Evolutionary conservation across 2,797 vertebrate genomes (phyloP).

Genomic region (Meda fulgida): DNA sequence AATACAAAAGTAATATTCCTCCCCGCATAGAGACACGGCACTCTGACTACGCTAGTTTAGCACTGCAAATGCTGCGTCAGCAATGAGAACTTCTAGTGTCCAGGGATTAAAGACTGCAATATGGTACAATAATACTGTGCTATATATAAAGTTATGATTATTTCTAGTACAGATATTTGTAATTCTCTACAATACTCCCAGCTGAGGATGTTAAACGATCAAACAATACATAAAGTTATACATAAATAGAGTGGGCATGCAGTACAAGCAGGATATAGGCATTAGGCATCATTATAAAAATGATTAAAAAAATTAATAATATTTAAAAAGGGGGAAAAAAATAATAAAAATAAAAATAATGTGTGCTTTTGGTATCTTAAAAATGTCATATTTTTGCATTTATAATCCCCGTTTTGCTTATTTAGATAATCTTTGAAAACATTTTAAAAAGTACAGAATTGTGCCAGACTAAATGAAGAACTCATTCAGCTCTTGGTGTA

Average conservation of each 20-base stretch:
- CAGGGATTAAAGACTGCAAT: conserved; percentile 63
- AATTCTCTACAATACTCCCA: conserved; percentile 9
- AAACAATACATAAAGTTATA: not conserved
- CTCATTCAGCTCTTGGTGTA: not conserved
- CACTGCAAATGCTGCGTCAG: conserved; percentile 59
- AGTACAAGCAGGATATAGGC: not conserved
- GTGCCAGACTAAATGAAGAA: not conserved
- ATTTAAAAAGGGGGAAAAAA: not conserved
- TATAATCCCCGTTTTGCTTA: not conserved
- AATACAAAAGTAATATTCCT: conserved; percentile 49
- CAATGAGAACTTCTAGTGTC: conserved; percentile 57
- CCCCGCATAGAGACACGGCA: conserved; percentile 38
- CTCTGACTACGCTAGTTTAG: conserved; percentile 59
- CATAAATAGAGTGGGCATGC: not conserved
- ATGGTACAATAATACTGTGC: conserved; percentile 53
- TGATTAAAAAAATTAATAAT: not conserved
- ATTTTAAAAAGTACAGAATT: not conserved
- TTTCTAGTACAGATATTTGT: conserved; percentile 21
- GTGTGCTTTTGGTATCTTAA: not conserved
- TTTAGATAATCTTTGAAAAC: not conserved
- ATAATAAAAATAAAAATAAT: too few species aligned
- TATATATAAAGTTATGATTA: conserved; percentile 56
- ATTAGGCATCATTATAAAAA: not conserved
- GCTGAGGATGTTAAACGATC: not conserved
- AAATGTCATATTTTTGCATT: not conserved